A percentile compares a stretch with the other conserved stretches of the same genome.
These are phyloP conservation scores for Parazoanthus darwini DNA, from an alignment of 92 coral and sea anemone genomes.

Conservation along the genomic window DNA sequence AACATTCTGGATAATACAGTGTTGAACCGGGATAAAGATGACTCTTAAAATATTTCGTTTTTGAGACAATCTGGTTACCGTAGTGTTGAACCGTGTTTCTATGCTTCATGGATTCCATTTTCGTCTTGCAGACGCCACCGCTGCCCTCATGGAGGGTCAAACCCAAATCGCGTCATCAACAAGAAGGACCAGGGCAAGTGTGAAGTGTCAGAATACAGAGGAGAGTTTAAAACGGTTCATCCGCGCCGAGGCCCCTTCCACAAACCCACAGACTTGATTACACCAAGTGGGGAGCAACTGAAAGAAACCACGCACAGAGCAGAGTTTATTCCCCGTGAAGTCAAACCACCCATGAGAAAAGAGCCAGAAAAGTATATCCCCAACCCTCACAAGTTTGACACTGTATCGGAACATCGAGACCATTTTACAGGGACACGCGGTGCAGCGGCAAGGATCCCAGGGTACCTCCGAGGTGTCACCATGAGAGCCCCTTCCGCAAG, in stretches of 20 bases:
- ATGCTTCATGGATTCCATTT: background rate
- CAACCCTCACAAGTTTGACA: slow-evolving; percentile 84
- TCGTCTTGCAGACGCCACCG: slow-evolving; percentile 85
- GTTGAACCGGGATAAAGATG: too few species aligned
- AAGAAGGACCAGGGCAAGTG: slow-evolving; percentile 76
- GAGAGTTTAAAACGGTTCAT: slow-evolving; percentile 58
- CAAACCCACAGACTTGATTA: slow-evolving; percentile 85
- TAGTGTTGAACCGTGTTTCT: background rate
- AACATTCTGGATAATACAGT: too few species aligned
- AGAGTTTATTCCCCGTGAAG: slow-evolving; percentile 71
- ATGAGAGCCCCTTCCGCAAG: slow-evolving; percentile 93
- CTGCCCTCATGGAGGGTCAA: slow-evolving; percentile 83
- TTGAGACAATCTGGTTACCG: too few species aligned
- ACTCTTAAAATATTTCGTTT: too few species aligned
- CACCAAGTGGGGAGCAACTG: slow-evolving; percentile 63
- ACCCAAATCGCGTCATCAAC: slow-evolving; percentile 86
- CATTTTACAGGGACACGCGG: slow-evolving; percentile 77
- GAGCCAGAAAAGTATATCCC: slow-evolving; percentile 93
- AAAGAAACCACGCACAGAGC: slow-evolving; percentile 79
- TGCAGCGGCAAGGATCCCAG: slow-evolving; percentile 82
- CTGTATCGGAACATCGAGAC: slow-evolving; percentile 88
- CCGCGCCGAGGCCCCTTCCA: slow-evolving; percentile 90
- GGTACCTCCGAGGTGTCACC: slow-evolving; percentile 85
- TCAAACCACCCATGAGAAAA: slow-evolving; percentile 72
- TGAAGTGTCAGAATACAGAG: slow-evolving; percentile 82